These are phyloP conservation scores for Hanleya hanleyi DNA, from an alignment of 2,888 invertebrate genomes.

Conservation along the genomic window DNA sequence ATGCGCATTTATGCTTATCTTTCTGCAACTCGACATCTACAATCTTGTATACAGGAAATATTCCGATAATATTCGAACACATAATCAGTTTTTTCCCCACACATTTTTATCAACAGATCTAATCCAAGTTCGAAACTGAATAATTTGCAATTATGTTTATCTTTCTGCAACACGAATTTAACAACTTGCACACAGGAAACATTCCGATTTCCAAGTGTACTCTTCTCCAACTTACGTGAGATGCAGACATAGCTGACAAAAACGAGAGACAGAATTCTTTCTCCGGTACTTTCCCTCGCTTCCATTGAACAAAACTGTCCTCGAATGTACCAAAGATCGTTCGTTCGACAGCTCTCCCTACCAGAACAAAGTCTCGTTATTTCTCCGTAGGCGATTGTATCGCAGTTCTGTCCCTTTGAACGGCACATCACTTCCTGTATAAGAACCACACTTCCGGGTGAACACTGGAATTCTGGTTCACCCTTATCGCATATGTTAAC, in stretches of 20 bases:
- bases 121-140: no score
- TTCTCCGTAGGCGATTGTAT: not conserved
- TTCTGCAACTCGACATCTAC: no score
- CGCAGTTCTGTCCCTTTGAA: not conserved
- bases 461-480: not conserved
- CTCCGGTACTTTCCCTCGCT: not conserved
- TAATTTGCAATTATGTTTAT: no score
- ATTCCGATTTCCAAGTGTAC: no score
- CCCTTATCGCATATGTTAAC: not conserved
- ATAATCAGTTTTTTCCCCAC: no score
- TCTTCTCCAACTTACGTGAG: not conserved
- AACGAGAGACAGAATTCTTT: not conserved
- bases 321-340: not conserved
- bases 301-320: not conserved
- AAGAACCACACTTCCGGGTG: slow-evolving; percentile 4
- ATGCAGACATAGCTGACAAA: slow-evolving; percentile 8
- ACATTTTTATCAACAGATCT: no score
- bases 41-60: no score
- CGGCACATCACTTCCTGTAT: slow-evolving; percentile 6
- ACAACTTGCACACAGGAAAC: no score
- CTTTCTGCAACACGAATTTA: no score
- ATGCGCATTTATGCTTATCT: no score
- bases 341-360: not conserved
- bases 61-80: no score
- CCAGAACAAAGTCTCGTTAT: not conserved